Evolutionary conservation across 2,797 vertebrate species (phyloP).

Genomic region (Echeneis naucrates): DNA sequence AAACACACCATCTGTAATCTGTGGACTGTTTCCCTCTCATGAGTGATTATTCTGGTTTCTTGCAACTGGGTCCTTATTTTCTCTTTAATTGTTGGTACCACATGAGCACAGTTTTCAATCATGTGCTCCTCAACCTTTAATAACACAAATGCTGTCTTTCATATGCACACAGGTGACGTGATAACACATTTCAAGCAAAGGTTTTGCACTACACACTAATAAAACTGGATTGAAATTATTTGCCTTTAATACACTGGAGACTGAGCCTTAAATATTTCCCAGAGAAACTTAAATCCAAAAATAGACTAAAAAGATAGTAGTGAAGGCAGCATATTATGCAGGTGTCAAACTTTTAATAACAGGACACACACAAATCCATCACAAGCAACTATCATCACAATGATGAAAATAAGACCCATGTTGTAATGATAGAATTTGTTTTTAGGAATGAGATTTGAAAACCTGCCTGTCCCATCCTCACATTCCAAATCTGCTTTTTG

Average conservation of each 20-base stretch:
- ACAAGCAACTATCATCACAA: too few species aligned
- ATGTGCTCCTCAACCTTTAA: not conserved
- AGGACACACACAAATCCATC: too few species aligned
- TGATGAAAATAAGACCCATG: not conserved
- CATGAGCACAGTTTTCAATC: too few species aligned
- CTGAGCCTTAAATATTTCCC: too few species aligned
- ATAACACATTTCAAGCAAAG: rapidly evolving
- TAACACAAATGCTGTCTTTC: not conserved
- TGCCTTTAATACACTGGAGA: too few species aligned
- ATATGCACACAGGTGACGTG: not conserved
- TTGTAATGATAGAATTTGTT: not conserved
- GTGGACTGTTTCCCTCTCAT: not conserved
- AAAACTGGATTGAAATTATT: too few species aligned
- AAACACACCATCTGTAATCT: not conserved
- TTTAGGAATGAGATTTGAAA: not conserved
- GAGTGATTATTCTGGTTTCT: not conserved
- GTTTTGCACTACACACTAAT: rapidly evolving
- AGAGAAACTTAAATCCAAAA: too few species aligned
- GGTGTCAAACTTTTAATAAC: too few species aligned
- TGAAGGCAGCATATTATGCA: too few species aligned
- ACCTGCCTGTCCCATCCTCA: not conserved
- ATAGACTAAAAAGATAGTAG: too few species aligned
- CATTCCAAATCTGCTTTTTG: constrained; percentile 28
- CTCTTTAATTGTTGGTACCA: too few species aligned
- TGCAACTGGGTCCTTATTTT: not conserved